A percentile compares a stretch with the other conserved stretches of the same genome.
Conservation (phyloP, 2,113 vertebrate genomes). For the Candoia aspera region DNA sequence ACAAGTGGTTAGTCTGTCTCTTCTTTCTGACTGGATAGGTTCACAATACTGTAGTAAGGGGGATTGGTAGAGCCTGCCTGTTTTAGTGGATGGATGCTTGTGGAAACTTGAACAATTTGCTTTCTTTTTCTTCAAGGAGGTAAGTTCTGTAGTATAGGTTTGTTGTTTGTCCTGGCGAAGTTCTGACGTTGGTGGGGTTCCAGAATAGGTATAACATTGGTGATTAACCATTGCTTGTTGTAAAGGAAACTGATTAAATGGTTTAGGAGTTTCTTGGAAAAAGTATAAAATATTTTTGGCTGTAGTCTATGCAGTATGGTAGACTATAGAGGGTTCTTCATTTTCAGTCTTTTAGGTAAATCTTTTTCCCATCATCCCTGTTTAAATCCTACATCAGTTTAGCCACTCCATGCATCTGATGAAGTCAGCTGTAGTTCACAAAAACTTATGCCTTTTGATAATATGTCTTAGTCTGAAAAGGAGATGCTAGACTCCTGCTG, state of each 20-base stretch:
- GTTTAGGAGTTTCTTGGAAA: neutral
- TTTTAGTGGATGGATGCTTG: neutral
- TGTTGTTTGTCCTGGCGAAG: neutral
- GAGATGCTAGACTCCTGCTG: neutral
- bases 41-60: too few relatives aligned
- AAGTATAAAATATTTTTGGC: too few relatives aligned
- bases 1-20: too few relatives aligned
- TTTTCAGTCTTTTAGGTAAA: neutral
- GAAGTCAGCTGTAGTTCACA: neutral
- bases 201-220: neutral
- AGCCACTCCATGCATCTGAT: neutral
- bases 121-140: neutral
- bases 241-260: neutral
- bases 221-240: neutral
- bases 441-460: neutral
- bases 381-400: neutral
- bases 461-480: neutral
- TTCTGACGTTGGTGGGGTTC: neutral
- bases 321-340: too few relatives aligned
- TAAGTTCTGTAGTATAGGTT: neutral
- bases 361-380: neutral
- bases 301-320: too few relatives aligned
- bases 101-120: neutral
- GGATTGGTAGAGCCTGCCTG: too few relatives aligned
- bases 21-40: too few relatives aligned